Base-by-base conservation (phyloP, 2,113 vertebrate genomes). In the Clupea harengus region DNA sequence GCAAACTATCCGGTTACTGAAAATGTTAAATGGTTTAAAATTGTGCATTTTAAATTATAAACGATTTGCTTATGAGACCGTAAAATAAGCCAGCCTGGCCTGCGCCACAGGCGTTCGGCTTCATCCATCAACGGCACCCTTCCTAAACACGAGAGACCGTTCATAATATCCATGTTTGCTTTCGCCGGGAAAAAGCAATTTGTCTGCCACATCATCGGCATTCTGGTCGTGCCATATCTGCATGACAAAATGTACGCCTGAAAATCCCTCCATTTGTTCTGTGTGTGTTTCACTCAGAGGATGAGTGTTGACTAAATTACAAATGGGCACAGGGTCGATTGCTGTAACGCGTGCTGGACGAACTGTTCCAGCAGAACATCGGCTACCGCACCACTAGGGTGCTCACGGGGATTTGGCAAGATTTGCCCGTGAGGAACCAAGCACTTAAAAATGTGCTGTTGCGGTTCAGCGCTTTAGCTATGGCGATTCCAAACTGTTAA, bases 181-280 rank as follows among this genome's bases (percentile, higher is more conserved):
- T 78, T 78, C 72, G 32, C 72, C 72, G 28, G 72, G 28, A 49
- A 45, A 81, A 87, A 81, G 46, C 83, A 57, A 52, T 84, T 82
- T 82, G 78, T 78, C 44, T 84, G 25, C 22, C 15, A 44, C 49
- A 47, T 44, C 82, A 45, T 22, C 54, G 54, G 25, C 32, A 47
- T 60, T 46, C 39, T 39, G 6, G 72, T 39, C 28, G 72, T 39
- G 72, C 28, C 72, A 72, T 10, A 18, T 81, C 75, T 47, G 83
- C 17, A 49, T 88, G 67, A 88, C 64, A 85, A 85, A 88, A 85
- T 80, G 25, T 22, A 81, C 72, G 72, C 72, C 28, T 78, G 10
- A 46, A 18, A 83, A 83, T 83, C 25, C 81, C 15, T 57, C n/a
- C 44, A 45, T 50, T 20, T 81, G 83, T 82, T 75, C 22, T 82